Base-by-base conservation (phyloP, 2,888 invertebrate species). In the Coecobrya sp. region DNA sequence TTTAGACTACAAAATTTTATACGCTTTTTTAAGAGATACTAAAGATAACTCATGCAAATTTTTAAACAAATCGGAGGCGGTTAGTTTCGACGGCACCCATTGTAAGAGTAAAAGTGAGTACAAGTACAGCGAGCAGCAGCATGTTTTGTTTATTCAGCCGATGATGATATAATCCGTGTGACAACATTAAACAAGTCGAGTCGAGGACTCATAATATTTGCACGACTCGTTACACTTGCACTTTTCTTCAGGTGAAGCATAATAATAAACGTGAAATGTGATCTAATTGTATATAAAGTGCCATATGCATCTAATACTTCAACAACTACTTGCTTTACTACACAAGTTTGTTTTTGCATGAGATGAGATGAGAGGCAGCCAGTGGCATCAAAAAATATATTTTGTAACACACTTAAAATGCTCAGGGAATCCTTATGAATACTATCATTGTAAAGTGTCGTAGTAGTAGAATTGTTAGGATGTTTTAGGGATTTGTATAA, bases 231-330 rank as follows among this genome's bases (percentile, higher is more conserved):
- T 70, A 36, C 70, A 30, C 70, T 13, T 27, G 65, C 5, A 27
- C 27, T 70, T 30, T 36, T 16, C n/a, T 19, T 36, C 70, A 36
- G 70, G 70, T 70, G 70, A 70, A 70, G 70, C 70, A 19, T 16
- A 10, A n/a, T 30, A 36, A 36, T 36, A 59, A 59, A 19, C 45
- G 19, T 73, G 45, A 73, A 73, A 73, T 45, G 13, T 73, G n/a
- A 73, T 73, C 73, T 45, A 42, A 73, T 73, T 73, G 7, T n/a
- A 27, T 11, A n/a, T n/a, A n/a, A 65, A 25, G 19, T 27, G 11
- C 16, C 65, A 65, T 65, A 65, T 27, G 65, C 11, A 65, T 36
- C 7, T n/a, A n/a, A n/a, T n/a, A n/a, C n/a, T n/a, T n/a, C n/a
- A n/a, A n/a, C 49, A 49, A 49, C 49, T 49, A 49, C 49, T 13